These are phyloP conservation scores for Leucozona laternaria DNA, from an alignment of 2,888 invertebrate genomes.

Conservation along the genomic window DNA sequence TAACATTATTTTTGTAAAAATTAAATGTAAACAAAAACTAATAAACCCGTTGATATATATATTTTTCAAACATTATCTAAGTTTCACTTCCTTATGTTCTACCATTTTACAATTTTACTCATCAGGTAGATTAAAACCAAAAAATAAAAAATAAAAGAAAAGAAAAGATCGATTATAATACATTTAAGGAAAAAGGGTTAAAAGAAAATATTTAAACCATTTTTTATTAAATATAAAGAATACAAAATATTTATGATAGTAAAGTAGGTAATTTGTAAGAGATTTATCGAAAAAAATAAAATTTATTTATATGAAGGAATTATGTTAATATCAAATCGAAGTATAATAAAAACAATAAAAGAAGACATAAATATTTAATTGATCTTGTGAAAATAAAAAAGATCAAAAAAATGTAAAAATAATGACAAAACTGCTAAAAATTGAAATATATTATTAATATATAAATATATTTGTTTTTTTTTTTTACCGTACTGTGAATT, in stretches of 20 bases:
- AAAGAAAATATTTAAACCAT: conserved; percentile 46
- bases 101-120: neutral
- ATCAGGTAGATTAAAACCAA: conserved; percentile 12
- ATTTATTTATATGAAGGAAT: conserved; percentile 53
- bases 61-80: neutral
- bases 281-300: conserved; percentile 36
- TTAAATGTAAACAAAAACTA: conserved; percentile 19
- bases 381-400: conserved; percentile 29
- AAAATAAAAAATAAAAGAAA: conserved; percentile 21
- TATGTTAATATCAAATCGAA: conserved; percentile 37
- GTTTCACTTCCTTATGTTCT: conserved; percentile 6
- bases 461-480: conserved; percentile 38
- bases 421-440: conserved; percentile 56
- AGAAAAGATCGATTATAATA: conserved; percentile 23
- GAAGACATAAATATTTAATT: conserved; percentile 24
- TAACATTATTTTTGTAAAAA: conserved; percentile 70
- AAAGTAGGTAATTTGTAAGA: conserved; percentile 60
- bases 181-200: conserved; percentile 7
- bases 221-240: conserved; percentile 53
- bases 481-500: too few species aligned
- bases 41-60: conserved; percentile 21
- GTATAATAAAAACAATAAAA: conserved; percentile 39
- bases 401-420: conserved; percentile 52
- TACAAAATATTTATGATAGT: conserved; percentile 62
- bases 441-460: conserved; percentile 60